Evolutionary conservation across 2,113 vertebrate genomes (phyloP).

Genomic region (Grantiella picta): DNA sequence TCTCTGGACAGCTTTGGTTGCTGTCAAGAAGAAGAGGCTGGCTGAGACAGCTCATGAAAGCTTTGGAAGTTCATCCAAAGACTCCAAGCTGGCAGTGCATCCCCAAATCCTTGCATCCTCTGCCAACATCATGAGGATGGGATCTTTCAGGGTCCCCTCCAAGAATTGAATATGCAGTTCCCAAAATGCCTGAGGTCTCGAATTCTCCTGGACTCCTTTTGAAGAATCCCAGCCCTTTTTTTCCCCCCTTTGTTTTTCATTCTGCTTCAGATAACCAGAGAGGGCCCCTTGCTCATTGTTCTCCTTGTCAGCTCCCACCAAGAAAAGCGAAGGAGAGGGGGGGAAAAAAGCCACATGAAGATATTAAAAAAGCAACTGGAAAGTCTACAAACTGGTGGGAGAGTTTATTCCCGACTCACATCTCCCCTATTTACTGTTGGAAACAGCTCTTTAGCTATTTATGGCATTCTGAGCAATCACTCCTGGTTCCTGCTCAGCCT

Average conservation of each 20-base stretch:
- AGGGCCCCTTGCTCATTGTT: background rate
- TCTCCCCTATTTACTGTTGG: background rate
- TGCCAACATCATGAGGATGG: background rate
- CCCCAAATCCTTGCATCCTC: background rate
- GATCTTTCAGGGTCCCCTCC: background rate
- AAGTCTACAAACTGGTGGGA: background rate
- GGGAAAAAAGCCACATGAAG: background rate
- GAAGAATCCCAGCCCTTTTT: background rate
- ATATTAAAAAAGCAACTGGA: conserved; percentile 47
- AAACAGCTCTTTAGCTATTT: background rate
- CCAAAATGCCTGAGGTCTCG: background rate
- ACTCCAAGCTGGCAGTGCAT: background rate
- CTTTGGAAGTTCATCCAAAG: background rate
- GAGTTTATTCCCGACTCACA: background rate
- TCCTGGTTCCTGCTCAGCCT: background rate
- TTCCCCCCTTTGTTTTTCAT: background rate
- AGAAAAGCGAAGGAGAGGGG: background rate
- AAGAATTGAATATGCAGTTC: background rate
- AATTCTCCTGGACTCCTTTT: background rate
- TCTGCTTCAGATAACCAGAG: conserved; percentile 7
- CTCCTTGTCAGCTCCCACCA: conserved; percentile 31
- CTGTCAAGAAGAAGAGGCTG: background rate
- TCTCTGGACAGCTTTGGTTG: background rate
- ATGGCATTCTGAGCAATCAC: background rate
- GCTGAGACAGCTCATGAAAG: background rate